Conservation (phyloP, 2,888 invertebrate genomes). For the Drosophila neotestacea region DNA sequence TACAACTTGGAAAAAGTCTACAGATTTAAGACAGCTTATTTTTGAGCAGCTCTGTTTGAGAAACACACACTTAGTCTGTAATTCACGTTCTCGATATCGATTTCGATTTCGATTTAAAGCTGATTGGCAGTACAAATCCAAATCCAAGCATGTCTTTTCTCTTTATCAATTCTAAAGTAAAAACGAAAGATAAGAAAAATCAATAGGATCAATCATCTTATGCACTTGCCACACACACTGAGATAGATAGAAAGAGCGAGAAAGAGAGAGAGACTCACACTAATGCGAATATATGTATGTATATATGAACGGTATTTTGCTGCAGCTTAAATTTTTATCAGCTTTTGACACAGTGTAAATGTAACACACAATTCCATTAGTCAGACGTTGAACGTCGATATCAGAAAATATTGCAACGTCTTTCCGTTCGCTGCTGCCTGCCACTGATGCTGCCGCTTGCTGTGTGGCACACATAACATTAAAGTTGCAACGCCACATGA, state of each 20-base stretch:
- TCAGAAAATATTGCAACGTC: conserved; percentile 67
- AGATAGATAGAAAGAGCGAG: neutral
- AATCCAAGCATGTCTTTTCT: conserved; percentile 17
- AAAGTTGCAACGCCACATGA: conserved; percentile 64
- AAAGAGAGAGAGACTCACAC: conserved; percentile 2
- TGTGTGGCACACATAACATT: conserved; percentile 77
- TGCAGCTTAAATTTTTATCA: conserved; percentile 79
- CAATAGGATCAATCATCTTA: conserved; percentile 77
- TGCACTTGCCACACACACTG: conserved; percentile 25
- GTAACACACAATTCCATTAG: conserved; percentile 81
- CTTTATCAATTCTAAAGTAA: conserved; percentile 16
- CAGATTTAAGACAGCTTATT: conserved; percentile 4
- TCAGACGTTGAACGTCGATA: conserved; percentile 70
- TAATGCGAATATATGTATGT: conserved; percentile 33
- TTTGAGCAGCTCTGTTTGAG: neutral
- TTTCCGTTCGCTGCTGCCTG: neutral
- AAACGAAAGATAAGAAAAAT: conserved; percentile 59
- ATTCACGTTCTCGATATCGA: conserved; percentile 1
- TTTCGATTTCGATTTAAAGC: conserved; percentile 31
- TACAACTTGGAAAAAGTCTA: neutral
- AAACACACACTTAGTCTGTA: neutral
- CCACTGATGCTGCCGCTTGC: neutral
- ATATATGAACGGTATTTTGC: conserved; percentile 66
- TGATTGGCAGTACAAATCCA: conserved; percentile 35
- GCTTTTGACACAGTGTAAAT: conserved; percentile 81